Base-by-base conservation (phyloP, 2,888 invertebrate genomes). In the Cybosia mesomella region DNA sequence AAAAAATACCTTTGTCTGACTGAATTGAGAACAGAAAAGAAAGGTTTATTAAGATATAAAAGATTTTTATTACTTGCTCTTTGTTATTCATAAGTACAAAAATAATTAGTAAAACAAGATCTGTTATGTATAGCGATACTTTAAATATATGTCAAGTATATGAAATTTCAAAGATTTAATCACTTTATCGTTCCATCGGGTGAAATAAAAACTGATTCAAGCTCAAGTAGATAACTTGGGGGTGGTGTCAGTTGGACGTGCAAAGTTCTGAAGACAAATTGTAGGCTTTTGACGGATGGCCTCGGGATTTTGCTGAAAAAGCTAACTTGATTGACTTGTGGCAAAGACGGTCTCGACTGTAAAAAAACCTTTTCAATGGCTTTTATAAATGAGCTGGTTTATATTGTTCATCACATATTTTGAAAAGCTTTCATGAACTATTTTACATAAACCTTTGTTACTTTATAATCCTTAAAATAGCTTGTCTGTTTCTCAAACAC, bases 191-290 rank as follows among this genome's bases (percentile, higher is more conserved):
- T 28, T 11, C 11, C 34, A 61, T 22, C 11, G 28, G 21, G 34
- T 34, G 32, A 55, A 70, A 72, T 73, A 71, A 77, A 84, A 81
- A 77, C 63, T 74, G 70, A 57, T 67, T 75, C 58, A 65, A 67
- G 67, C 66, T 70, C 78, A 80, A 82, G 77, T 80, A 86, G 87
- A 86, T 85, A 87, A 85, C 83, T 84, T 81, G 76, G 71, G 81
- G 78, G 72, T 81, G 85, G 79, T 85, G 86, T 85, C 87, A 86
- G 83, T 80, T 80, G 77, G 75, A 67, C 73, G 81, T 72, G 74
- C 67, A 60, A 73, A 76, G 74, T 76, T 80, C 73, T 76, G 74
- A 79, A 87, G 86, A 88, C 87, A 87, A 88, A 88, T 88, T 83
- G 84, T 83, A 74, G 62, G 61, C 65, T 66, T 67, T 70, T 80